Evolutionary conservation across 2,797 vertebrate genomes (phyloP), one percentile per base, ranked within the genome.

Genomic region (Darevskia mixta): DNA sequence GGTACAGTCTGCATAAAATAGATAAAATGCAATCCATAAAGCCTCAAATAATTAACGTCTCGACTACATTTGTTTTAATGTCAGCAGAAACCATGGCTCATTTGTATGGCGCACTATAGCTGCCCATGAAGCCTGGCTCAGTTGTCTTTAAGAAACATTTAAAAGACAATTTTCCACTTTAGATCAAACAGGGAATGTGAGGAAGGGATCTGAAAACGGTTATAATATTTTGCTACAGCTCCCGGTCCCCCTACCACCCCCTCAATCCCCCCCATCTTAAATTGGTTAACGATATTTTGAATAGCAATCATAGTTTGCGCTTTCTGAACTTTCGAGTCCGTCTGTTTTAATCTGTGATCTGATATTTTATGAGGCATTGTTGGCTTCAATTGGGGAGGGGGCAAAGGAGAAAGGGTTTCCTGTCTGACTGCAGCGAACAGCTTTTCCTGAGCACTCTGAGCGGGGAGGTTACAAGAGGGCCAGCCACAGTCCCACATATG

Each of bases 321-420:
- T 88, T 93, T 94, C 94, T 95, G 43, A 94, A 89, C 41, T 91
- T 92, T 90, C 49, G 92, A 92, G 79, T 91, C 67, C 92, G 90
- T 96, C 82, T 90, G 80, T 87, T 96, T 94, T 93, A 93, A 94
- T 93, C 88, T 94, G 89, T 92, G 93, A 94, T 80, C n/a, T 91
- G 88, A 93, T 95, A 94, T 92, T 94, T 96, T 95, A 95, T 91
- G 86, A 95, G 94, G 71, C 61, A 91, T 93, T 95, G 85, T 87
- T 95, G 89, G 85, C 43, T 90, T 91, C 58, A 27, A 43, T 43
- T 35, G 43, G 13, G 73, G 79, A 82, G n/a, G 35, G 41, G 25
- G 45, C 75, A 82, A 61, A 66, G 43, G 71, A n/a, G 58, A 88
- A 55, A 90, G 49, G 9, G 72, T 87, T 96, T 96, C 92, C 91